Conservation (phyloP, 2,113 vertebrate genomes). For the Apus apus region DNA sequence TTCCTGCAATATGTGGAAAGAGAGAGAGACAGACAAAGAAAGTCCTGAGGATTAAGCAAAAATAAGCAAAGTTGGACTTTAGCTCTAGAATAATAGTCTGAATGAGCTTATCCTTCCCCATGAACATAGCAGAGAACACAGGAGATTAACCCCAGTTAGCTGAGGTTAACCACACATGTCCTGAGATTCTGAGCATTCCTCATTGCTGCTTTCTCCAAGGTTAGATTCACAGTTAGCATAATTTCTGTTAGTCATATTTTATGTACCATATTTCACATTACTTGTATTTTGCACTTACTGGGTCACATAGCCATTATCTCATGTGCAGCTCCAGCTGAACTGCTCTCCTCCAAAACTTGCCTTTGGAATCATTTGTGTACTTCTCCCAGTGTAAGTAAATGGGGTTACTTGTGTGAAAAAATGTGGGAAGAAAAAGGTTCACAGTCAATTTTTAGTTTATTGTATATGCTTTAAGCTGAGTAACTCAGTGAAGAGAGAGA, state of each 20-base stretch:
- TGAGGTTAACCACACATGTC: not conserved
- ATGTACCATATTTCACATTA: not conserved
- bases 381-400: not conserved
- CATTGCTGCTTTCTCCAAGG: not conserved
- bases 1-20: not conserved
- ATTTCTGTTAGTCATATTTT: not conserved
- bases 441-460: not conserved
- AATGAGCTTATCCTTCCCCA: not conserved
- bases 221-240: not conserved
- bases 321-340: not conserved
- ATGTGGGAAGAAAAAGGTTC: not conserved
- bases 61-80: not conserved
- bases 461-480: not conserved
- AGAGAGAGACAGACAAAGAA: not conserved
- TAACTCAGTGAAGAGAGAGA: not conserved
- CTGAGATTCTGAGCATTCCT: not conserved
- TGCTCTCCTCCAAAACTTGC: not conserved
- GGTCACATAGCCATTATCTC: not conserved
- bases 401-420: not conserved
- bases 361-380: not conserved
- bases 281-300: not conserved
- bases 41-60: not conserved
- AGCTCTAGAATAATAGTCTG: not conserved
- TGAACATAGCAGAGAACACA: fast-evolving
- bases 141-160: not conserved